Evolutionary conservation across 2,888 invertebrate species (phyloP), one percentile per base, ranked within the genome.

Genomic region (Cotesia congregata): DNA sequence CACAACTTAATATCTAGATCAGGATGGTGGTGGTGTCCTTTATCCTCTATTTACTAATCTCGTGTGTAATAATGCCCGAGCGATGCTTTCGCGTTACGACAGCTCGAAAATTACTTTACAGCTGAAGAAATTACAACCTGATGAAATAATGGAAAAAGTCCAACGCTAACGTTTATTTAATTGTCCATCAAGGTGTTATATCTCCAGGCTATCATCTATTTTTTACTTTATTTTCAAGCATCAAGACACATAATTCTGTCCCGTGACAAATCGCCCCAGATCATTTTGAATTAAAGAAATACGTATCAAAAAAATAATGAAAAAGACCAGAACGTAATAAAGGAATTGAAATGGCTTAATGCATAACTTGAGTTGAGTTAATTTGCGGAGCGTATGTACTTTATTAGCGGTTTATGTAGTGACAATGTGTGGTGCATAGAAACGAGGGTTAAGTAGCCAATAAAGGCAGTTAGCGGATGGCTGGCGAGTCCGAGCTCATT

Each of bases 351-450:
- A 50, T 50, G 62, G 62, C 15, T 62, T 62, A 17, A 62, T 62
- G 15, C 12, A 59, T 12, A 59, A 12, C n/a, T 59, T 9, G 9
- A 12, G 17, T 15, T 50, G 39, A 69, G 17, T 38, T 65, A 20
- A 30, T 65, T 62, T 39, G 30, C 62, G 30, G 59, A 59, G 38
- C 59, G 70, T 70, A 60, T 77, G 75, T 76, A 76, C 78, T 79
- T 30, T n/a, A 20, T 77, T 80, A 82, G 78, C 78, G 84, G 86
- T 87, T 90, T 89, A 89, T 89, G 89, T 89, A 88, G 88, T 86
- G 87, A 85, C 87, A 89, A 88, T 90, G 89, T 88, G 90, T 88
- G 86, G 88, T 86, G 90, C 90, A 90, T 90, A 89, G 90, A 90
- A 90, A 90, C 87, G 85, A 87, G 88, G 89, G 86, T 87, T 85